phyloP scores from a whole-genome alignment of 2,797 vertebrate species.

The Paedocypris micromegethes region DNA sequence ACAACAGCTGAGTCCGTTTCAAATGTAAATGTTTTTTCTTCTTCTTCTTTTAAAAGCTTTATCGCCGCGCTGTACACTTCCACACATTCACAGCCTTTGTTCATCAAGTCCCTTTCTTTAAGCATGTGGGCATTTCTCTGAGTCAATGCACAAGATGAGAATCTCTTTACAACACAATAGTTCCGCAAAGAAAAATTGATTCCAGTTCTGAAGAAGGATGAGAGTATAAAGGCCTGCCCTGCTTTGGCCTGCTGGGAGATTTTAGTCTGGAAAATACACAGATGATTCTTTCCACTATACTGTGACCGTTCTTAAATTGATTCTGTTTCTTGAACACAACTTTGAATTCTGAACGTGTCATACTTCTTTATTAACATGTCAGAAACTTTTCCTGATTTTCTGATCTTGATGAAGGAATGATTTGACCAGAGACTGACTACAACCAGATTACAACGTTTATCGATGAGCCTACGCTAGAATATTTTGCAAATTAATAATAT shows the following conservation, averaged over 20 bases:
- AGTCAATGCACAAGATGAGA: constrained; percentile 46
- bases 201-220: constrained; percentile 16
- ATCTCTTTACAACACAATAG: constrained; percentile 61
- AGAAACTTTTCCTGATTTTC: no score
- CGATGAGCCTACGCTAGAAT: no score
- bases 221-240: constrained; percentile 35
- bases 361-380: no score
- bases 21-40: constrained; percentile 67
- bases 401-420: no score
- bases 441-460: no score
- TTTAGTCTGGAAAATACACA: constrained; percentile 30
- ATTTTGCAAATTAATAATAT: no score
- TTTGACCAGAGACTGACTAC: no score
- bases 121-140: constrained; percentile 63
- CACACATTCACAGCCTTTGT: constrained; percentile 56
- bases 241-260: constrained; percentile 37
- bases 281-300: neutral
- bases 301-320: constrained; percentile 1
- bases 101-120: constrained; percentile 59
- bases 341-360: no score
- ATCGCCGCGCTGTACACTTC: constrained; percentile 65
- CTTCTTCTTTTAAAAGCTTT: constrained; percentile 61
- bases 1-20: constrained; percentile 81
- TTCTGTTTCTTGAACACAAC: constrained; percentile 1
- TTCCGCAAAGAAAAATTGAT: constrained; percentile 52